A percentile compares a stretch with the other conserved stretches of the same genome.
Conservation (phyloP, 2,113 vertebrate species). For the Menidia beryllina region DNA sequence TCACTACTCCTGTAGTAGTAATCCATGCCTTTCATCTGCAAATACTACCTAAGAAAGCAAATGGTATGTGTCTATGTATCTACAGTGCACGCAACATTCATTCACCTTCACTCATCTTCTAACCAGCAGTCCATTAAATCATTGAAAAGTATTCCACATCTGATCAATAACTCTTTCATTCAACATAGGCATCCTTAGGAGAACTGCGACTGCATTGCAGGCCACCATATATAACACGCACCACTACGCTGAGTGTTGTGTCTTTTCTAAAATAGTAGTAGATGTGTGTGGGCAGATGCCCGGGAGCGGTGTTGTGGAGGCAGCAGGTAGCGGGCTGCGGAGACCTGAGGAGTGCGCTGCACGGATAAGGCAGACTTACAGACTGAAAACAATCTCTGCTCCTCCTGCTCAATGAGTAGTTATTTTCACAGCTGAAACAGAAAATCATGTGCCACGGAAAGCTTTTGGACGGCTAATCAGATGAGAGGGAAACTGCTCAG, state of each 20-base stretch:
- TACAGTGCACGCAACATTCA: conserved; percentile 2
- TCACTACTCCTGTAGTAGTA: conserved; percentile 8
- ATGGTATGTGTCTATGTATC: neutral
- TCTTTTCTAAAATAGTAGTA: conserved; percentile 28
- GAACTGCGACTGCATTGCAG: neutral
- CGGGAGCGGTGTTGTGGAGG: conserved; percentile 36
- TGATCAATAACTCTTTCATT: conserved; percentile 28
- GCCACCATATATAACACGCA: conserved; percentile 25
- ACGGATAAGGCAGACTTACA: conserved; percentile 43
- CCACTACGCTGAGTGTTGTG: conserved; percentile 15
- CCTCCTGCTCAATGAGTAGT: conserved; percentile 50
- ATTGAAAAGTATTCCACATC: conserved; percentile 19
- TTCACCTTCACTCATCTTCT: conserved; percentile 2
- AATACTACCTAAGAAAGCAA: conserved; percentile 34
- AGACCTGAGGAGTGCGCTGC: conserved; percentile 19
- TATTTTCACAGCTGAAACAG: conserved; percentile 39
- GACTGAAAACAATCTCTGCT: conserved; percentile 48
- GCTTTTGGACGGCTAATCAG: no score
- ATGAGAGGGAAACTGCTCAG: no score
- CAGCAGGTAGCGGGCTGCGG: conserved; percentile 45
- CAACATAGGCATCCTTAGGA: neutral
- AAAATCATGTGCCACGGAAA: conserved; percentile 68
- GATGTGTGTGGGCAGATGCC: conserved; percentile 49
- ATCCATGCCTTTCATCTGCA: conserved; percentile 37
- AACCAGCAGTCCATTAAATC: conserved; percentile 5